These are phyloP conservation scores for Rhyzopertha dominica DNA, from an alignment of 1,140 invertebrate genomes.

Conservation along the genomic window DNA sequence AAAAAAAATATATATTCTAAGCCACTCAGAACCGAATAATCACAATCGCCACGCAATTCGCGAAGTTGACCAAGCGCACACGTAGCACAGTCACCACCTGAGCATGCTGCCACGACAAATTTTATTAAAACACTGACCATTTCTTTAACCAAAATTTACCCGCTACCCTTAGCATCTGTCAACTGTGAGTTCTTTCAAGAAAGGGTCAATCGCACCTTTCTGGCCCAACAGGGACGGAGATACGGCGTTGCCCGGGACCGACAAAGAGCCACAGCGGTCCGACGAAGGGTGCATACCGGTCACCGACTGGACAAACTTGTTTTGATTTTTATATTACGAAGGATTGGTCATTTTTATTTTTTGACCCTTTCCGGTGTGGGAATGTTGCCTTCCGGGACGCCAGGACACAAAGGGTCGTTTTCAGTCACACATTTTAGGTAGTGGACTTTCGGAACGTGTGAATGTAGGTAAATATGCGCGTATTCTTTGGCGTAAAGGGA, in stretches of 20 bases:
- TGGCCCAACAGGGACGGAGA: conserved; percentile 2
- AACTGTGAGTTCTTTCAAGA: conserved; percentile 22
- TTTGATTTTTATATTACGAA: conserved; percentile 20
- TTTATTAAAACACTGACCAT: conserved; percentile 12
- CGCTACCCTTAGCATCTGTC: not conserved
- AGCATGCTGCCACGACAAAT: conserved; percentile 7
- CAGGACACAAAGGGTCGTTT: no score
- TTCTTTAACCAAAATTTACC: conserved; percentile 9
- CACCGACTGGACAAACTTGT: conserved; percentile 36
- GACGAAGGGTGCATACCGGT: conserved; percentile 17
- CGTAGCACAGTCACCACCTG: no score
- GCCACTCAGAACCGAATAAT: no score
- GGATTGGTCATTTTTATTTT: conserved; percentile 30
- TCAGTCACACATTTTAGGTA: no score
- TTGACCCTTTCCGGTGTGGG: conserved; percentile 17
- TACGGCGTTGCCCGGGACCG: conserved; percentile 6
- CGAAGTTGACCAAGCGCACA: no score
- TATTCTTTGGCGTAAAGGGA: no score
- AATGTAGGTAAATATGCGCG: no score
- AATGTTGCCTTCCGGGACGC: no score
- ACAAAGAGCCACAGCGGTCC: conserved; percentile 4
- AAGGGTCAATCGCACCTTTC: conserved; percentile 27
- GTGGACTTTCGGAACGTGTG: no score
- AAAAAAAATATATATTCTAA: no score
- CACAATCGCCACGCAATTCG: no score